Evolutionary conservation across 35 echinoderm and acorn worm genomes (phyloP), one percentile per base, ranked within the genome.

Genomic region (Apostichopus parvimensis): DNA sequence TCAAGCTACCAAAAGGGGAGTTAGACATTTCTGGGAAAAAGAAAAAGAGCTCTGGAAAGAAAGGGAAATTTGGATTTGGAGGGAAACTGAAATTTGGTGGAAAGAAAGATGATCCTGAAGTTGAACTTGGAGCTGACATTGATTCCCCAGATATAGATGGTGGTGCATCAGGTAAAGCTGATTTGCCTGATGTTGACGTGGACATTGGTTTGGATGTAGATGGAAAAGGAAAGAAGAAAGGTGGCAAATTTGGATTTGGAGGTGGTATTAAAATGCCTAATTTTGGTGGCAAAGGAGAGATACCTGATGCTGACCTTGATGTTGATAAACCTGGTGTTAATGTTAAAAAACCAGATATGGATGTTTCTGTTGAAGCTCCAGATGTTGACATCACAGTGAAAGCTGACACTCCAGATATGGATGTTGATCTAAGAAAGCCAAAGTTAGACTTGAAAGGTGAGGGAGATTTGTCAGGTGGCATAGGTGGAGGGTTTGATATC

Each of bases 241-340:
- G 56, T 87, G 78, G 92, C 53, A 93, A 93, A 76, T 62, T 93
- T 96, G 95, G 80, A 80, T 88, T 88, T 88, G 92, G 92, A 56
- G 92, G 92, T 25, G 83, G 86, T 54, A 79, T 93, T 77, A 90
- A 77, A 73, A 54, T 77, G 18, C 68, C 75, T 68, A 87, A 93
- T 18, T 90, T 93, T 90, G 86, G 86, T 5, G 86, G 86, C 26
- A 87, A 79, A 21, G 90, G 90, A 73, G 77, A 92, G 54, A 20
- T 80, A 14, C 93, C 93, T 8, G 93, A 91, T 24, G 82, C 55
- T 8, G 79, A 87, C 45, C 17, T 86, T 26, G 61, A 83, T 45
- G 8, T 93, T 54, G 79, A 92, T 65, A 87, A 78, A 45, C 78
- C 77, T 60, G 87, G 80, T 28, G 86, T 54, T 14, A 25, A 83